A percentile compares a stretch with the other conserved stretches of the same genome.
Evolutionary conservation across 2,888 invertebrate genomes (phyloP).

Genomic region (Drosophila tanythrix): DNA sequence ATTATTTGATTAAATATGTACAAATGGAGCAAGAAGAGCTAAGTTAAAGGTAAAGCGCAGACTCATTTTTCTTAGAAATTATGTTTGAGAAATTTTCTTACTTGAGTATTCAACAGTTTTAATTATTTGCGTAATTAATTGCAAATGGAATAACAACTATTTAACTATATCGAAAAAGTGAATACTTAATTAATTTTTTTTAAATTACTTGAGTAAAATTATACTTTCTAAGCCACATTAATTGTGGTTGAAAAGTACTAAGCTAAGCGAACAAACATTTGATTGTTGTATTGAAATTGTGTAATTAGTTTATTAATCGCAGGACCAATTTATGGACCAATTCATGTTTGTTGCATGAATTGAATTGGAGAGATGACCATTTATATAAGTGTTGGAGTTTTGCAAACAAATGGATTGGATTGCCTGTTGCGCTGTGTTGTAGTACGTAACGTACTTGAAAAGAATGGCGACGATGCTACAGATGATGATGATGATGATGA

Average conservation of each 20-base stretch:
- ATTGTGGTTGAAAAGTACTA: not conserved
- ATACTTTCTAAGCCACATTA: too few relatives aligned
- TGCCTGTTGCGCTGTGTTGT: constrained; percentile 44
- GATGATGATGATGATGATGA: constrained; percentile 40
- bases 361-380: not conserved
- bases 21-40: not conserved
- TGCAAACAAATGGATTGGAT: constrained; percentile 9
- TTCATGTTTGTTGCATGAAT: not conserved
- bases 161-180: not conserved
- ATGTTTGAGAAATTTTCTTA: too few relatives aligned
- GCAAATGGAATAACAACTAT: not conserved
- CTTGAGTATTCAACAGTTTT: not conserved
- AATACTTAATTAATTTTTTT: not conserved
- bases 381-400: not conserved
- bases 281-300: not conserved
- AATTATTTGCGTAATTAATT: not conserved
- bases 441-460: constrained; percentile 60
- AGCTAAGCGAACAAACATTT: not conserved
- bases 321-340: not conserved
- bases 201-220: not conserved
- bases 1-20: not conserved
- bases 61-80: not conserved
- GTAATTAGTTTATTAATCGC: not conserved
- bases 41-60: not conserved
- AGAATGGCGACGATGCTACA: constrained; percentile 58